Base-by-base conservation (phyloP, 2,797 vertebrate genomes). In the Enoplosus armatus region DNA sequence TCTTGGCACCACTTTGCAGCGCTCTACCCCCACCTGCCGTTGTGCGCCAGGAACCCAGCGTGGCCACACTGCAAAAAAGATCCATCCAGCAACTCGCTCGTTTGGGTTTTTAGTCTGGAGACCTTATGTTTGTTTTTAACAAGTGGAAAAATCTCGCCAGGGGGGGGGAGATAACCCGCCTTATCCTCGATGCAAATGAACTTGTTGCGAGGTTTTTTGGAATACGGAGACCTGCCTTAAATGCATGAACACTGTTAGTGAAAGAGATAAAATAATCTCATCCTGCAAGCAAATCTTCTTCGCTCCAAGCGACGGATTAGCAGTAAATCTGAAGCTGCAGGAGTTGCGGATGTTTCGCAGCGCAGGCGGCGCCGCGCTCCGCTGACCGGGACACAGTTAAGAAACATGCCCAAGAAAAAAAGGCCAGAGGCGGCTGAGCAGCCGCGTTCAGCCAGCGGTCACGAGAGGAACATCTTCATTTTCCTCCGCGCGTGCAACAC, bases 21-120 rank as follows among this genome's bases (percentile, higher is more conserved):
- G 69, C 95, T 95, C 94, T 96, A 95, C 93, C 92, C 91, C 95
- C 95, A 94, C 93, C 95, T 96, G 94, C 93, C 85, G 95, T 94
- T 86, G 85, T 75, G 82, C 77, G 84, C 76, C 75, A 81, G 92
- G 77, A 92, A 86, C 39, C 84, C 62, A 77, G 54, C 53, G 77
- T 73, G 85, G 11, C 63, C 72, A 54, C 75, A 10, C 83, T 83
- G 78, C 51, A 83, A 76, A 65, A 72, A 70, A 75, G 12, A 18
- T 50, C 33, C n/a, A 22, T 26, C 70, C 9, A 27, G 50, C 63
- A 78, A 83, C 77, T 79, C n/a, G 11, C 22, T 54, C 6, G 18
- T 35, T 48, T 26, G 35, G 3, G 12, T n/a, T 27, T 62, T n/a
- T 1, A n/a, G 22, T 63, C 14, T 56, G 3, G 0, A 72, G 24